Percentiles rank a stretch among this genome's conserved stretches.
Evolutionary conservation across 1,140 invertebrate genomes (phyloP).

Genomic region (Drosophila miranda): DNA sequence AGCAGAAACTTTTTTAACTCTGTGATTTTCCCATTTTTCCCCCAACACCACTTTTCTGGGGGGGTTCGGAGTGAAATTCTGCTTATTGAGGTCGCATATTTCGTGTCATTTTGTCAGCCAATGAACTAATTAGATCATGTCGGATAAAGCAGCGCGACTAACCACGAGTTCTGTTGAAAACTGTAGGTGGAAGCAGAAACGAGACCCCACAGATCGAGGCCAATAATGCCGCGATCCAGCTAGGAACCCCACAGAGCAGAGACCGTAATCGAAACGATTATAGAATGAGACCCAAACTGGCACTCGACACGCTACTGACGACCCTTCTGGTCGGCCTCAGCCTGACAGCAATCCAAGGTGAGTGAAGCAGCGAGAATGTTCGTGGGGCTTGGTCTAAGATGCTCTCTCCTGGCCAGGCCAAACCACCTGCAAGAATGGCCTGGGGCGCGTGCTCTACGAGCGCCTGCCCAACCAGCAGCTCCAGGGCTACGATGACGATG

Average conservation of each 20-base stretch:
- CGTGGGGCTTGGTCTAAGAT: neutral
- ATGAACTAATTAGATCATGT: slow-evolving; percentile 64
- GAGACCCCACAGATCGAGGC: slow-evolving; percentile 29
- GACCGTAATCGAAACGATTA: slow-evolving; percentile 5
- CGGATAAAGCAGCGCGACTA: slow-evolving; percentile 36
- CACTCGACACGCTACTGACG: slow-evolving; percentile 27
- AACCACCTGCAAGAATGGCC: slow-evolving; percentile 94
- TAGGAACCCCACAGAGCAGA: slow-evolving; percentile 13
- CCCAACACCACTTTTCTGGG: slow-evolving; percentile 4
- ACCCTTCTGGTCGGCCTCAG: slow-evolving; percentile 41
- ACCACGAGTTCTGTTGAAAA: slow-evolving; percentile 17
- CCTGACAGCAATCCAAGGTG: slow-evolving; percentile 50
- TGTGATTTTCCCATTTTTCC: slow-evolving; percentile 35
- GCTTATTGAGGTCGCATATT: slow-evolving; percentile 66
- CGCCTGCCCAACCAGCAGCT: slow-evolving; percentile 93
- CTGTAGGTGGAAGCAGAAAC: slow-evolving; percentile 12
- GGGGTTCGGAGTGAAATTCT: slow-evolving; percentile 37
- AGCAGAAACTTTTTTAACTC: slow-evolving; percentile 44
- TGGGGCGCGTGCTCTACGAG: slow-evolving; percentile 93
- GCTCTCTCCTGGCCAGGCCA: slow-evolving; percentile 82
- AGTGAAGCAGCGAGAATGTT: slow-evolving; percentile 15
- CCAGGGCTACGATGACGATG: slow-evolving; percentile 93
- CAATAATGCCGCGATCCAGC: slow-evolving; percentile 52
- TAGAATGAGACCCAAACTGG: slow-evolving; percentile 49
- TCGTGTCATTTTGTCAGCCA: slow-evolving; percentile 54